These are phyloP conservation scores for Choreutis nemorana DNA, from an alignment of 2,888 invertebrate species.

Conservation along the genomic window DNA sequence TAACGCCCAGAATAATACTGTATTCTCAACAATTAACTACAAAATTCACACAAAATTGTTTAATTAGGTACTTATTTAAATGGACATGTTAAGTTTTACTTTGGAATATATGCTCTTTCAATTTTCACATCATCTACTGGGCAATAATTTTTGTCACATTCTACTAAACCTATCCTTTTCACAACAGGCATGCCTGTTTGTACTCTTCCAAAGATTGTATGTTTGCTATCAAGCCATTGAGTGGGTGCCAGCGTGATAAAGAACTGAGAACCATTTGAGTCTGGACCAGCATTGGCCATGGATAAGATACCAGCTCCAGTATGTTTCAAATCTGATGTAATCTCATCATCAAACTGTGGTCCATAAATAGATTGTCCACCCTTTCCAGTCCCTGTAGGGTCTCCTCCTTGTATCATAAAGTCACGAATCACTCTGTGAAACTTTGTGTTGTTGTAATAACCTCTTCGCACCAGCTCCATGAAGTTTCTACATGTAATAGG, in stretches of 20 bases:
- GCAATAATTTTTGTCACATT: conserved; percentile 91
- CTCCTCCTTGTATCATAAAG: conserved; percentile 96
- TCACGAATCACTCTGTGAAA: conserved; percentile 96
- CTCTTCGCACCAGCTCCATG: conserved; percentile 90
- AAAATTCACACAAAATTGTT: too few species aligned
- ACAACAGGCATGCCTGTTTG: conserved; percentile 89
- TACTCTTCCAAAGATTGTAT: conserved; percentile 94
- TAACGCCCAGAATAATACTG: too few species aligned
- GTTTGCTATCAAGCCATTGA: conserved; percentile 98
- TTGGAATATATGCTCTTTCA: conserved; percentile 50
- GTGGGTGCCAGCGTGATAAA: conserved; percentile 97
- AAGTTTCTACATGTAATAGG: conserved; percentile 98
- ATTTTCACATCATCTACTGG: conserved; percentile 91
- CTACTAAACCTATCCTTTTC: conserved; percentile 91
- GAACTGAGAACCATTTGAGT: conserved; percentile 98
- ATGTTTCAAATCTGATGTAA: conserved; percentile 92
- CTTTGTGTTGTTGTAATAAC: conserved; percentile 95
- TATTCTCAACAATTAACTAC: too few species aligned
- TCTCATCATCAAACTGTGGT: conserved; percentile 93
- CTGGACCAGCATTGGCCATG: conserved; percentile 98
- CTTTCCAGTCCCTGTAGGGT: conserved; percentile 96
- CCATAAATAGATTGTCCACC: conserved; percentile 98
- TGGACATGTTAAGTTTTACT: too few species aligned
- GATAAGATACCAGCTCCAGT: conserved; percentile 91
- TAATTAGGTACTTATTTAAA: too few species aligned